Conservation (phyloP, 1,140 invertebrate species). For the Scaptomyza pallida region DNA sequence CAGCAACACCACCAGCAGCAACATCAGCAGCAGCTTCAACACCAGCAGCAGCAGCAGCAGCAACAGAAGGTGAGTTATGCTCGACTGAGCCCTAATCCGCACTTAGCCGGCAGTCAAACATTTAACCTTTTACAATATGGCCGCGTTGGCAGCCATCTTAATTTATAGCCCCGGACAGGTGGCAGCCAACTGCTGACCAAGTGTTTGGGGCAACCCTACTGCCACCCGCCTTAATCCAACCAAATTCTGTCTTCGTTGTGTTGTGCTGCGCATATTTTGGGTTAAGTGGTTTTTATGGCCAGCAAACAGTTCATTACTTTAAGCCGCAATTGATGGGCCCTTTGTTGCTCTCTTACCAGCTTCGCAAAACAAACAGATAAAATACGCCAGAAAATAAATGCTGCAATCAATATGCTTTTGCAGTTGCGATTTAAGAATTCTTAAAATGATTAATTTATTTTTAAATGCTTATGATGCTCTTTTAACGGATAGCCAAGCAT, state of each 20-base stretch:
- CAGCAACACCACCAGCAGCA: conserved; percentile 44
- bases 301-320: conserved; percentile 58
- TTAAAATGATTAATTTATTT: too few relatives aligned
- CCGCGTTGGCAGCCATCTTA: conserved; percentile 53
- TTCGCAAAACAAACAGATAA: conserved; percentile 2
- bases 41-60: conserved; percentile 50
- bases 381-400: conserved; percentile 1
- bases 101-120: conserved; percentile 67
- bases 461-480: too few relatives aligned
- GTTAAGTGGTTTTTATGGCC: conserved; percentile 73
- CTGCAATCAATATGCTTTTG: background rate
- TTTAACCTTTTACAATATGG: conserved; percentile 77
- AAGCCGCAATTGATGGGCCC: conserved; percentile 46
- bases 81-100: conserved; percentile 64
- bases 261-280: conserved; percentile 57
- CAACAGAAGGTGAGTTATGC: conserved; percentile 77
- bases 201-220: background rate
- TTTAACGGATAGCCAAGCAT: too few relatives aligned
- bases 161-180: conserved; percentile 64
- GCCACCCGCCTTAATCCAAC: background rate
- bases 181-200: conserved; percentile 22
- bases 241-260: conserved; percentile 2
- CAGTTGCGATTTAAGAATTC: too few relatives aligned
- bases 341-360: conserved; percentile 13
- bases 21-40: conserved; percentile 45